Percentiles rank a stretch among this genome's conserved stretches.
Conservation (phyloP, 2,797 vertebrate genomes). For the Gallinago solitaria region DNA sequence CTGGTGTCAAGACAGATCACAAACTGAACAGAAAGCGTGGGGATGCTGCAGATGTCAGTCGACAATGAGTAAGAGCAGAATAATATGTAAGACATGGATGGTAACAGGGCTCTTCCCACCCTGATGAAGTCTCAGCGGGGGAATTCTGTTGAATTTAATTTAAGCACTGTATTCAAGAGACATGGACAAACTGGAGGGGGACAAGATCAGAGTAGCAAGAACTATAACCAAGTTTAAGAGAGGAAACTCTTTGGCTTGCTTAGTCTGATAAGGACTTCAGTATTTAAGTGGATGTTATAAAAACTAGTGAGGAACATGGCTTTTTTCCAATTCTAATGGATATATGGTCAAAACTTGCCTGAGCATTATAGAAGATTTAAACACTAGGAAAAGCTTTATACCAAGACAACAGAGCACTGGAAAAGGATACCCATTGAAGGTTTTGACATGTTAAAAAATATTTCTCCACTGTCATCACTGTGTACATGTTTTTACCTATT, state of each 20-base stretch:
- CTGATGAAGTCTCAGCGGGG: background rate
- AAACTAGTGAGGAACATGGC: rapidly evolving
- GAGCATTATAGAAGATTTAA: background rate
- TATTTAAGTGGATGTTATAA: background rate
- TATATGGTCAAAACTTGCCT: background rate
- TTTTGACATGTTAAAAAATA: background rate
- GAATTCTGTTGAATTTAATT: background rate
- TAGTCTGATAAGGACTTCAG: background rate
- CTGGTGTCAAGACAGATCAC: background rate
- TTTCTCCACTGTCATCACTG: rapidly evolving
- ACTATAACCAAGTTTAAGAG: background rate
- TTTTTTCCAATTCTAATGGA: background rate
- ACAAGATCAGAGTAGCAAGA: background rate
- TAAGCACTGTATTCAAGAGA: background rate
- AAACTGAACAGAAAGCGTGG: background rate
- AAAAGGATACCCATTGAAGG: background rate
- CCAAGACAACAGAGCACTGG: background rate
- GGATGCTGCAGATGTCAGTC: background rate
- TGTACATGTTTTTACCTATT: background rate
- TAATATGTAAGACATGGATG: background rate
- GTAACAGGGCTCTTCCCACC: background rate
- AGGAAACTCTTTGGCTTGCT: background rate
- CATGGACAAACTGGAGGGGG: background rate
- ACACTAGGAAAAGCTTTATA: background rate
- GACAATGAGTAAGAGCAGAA: background rate